Evolutionary conservation across 2,888 invertebrate genomes (phyloP).

Genomic region (Clunio marinus): DNA sequence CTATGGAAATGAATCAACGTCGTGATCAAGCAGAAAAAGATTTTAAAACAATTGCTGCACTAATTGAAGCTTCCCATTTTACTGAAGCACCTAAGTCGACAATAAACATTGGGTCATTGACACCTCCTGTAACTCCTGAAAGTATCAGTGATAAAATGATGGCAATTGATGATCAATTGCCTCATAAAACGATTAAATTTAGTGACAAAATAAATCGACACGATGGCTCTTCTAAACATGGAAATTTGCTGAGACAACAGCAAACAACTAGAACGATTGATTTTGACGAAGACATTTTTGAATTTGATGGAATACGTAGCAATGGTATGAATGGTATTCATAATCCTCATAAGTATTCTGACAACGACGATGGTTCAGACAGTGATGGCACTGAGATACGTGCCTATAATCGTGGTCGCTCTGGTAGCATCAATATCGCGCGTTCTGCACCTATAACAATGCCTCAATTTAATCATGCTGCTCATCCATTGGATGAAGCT

Average conservation of each 20-base stretch:
- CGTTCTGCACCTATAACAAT: slow-evolving; percentile 76
- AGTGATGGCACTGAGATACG: slow-evolving; percentile 7
- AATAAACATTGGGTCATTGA: not conserved
- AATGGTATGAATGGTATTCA: not conserved
- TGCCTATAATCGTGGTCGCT: slow-evolving; percentile 34
- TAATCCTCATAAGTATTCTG: slow-evolving; percentile 21
- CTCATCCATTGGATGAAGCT: slow-evolving; percentile 40
- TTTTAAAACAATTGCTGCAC: not conserved
- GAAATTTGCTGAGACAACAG: not conserved
- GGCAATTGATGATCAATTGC: slow-evolving; percentile 13
- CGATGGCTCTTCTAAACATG: slow-evolving; percentile 13
- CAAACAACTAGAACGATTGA: slow-evolving; percentile 7
- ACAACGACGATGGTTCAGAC: slow-evolving; percentile 2
- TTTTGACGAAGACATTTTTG: slow-evolving; percentile 32
- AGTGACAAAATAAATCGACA: not conserved
- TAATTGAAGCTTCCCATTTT: slow-evolving; percentile 2
- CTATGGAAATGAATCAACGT: not conserved
- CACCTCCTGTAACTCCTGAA: slow-evolving; percentile 35
- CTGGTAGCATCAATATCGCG: slow-evolving; percentile 53
- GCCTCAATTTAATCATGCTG: slow-evolving; percentile 50
- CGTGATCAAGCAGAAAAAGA: slow-evolving; percentile 22
- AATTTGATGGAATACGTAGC: slow-evolving; percentile 35
- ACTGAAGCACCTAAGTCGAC: not conserved
- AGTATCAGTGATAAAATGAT: slow-evolving; percentile 5
- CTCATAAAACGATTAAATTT: not conserved